Evolutionary conservation across 37 sponge, comb jelly and placozoan genomes (phyloP).

Genomic region (Theonella swinhoei): DNA sequence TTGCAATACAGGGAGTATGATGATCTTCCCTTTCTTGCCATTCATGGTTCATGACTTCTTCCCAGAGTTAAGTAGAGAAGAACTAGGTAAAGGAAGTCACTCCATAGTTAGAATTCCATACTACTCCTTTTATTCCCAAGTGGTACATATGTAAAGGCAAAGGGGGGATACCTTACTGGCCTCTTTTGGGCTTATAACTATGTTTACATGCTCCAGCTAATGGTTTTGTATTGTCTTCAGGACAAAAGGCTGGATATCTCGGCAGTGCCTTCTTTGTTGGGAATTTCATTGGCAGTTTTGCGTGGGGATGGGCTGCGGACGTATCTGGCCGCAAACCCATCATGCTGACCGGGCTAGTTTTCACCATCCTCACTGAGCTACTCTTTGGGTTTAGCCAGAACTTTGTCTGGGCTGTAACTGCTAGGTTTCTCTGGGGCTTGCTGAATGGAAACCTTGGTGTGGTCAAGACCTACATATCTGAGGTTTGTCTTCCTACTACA

Average conservation of each 20-base stretch:
- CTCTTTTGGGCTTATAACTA: too few relatives aligned
- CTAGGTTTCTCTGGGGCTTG: slow-evolving; percentile 86
- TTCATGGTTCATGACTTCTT: slow-evolving; percentile 96
- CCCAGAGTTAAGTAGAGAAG: slow-evolving; percentile 66
- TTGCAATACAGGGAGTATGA: slow-evolving; percentile 54
- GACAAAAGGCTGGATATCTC: slow-evolving; percentile 78
- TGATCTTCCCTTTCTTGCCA: slow-evolving; percentile 90
- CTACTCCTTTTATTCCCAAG: too few relatives aligned
- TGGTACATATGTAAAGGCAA: too few relatives aligned
- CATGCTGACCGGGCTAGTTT: slow-evolving; percentile 68
- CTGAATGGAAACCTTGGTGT: slow-evolving; percentile 87
- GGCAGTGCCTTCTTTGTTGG: slow-evolving; percentile 82
- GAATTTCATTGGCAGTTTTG: slow-evolving; percentile 71
- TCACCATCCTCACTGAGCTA: slow-evolving; percentile 45
- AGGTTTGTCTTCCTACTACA: slow-evolving; percentile 41
- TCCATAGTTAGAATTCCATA: too few relatives aligned
- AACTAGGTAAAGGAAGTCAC: slow-evolving; percentile 62
- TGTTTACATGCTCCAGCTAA: too few relatives aligned
- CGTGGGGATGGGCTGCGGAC: slow-evolving; percentile 88
- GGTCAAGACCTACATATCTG: slow-evolving; percentile 88
- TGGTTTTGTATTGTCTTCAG: too few relatives aligned
- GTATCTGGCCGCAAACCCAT: slow-evolving; percentile 70
- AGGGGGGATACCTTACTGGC: too few relatives aligned
- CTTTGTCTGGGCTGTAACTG: slow-evolving; percentile 80
- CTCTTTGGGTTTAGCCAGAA: slow-evolving; percentile 86